Conservation (phyloP, 1,140 invertebrate genomes). For the Vanessa atalanta region DNA sequence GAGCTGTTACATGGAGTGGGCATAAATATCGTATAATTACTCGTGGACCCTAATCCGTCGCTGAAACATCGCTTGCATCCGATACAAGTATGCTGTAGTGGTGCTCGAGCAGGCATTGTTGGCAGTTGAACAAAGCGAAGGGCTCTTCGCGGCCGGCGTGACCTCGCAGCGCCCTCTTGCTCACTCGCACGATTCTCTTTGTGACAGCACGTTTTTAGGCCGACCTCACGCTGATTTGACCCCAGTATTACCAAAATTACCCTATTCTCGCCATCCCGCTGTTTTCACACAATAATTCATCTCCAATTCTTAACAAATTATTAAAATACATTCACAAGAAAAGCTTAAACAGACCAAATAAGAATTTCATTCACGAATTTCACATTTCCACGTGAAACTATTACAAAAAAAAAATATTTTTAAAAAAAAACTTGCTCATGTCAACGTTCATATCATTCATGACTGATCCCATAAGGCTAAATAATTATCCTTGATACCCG, state of each 20-base stretch:
- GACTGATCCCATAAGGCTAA: too few relatives aligned
- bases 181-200: slow-evolving; percentile 62
- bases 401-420: too few relatives aligned
- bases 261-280: slow-evolving; percentile 24
- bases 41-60: slow-evolving; percentile 62
- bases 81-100: slow-evolving; percentile 66
- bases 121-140: slow-evolving; percentile 74
- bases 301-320: neutral
- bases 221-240: slow-evolving; percentile 55
- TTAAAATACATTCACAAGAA: too few relatives aligned
- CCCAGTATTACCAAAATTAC: slow-evolving; percentile 36
- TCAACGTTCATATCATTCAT: too few relatives aligned
- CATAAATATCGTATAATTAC: slow-evolving; percentile 67
- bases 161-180: slow-evolving; percentile 58
- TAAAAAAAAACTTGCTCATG: too few relatives aligned
- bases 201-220: slow-evolving; percentile 75
- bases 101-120: slow-evolving; percentile 68
- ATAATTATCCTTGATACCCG: too few relatives aligned
- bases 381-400: too few relatives aligned
- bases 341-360: too few relatives aligned
- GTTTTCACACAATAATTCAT: neutral
- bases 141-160: slow-evolving; percentile 65
- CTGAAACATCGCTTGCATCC: slow-evolving; percentile 73
- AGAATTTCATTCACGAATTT: too few relatives aligned
- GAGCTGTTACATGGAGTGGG: slow-evolving; percentile 47